Percentiles rank a stretch among this genome's conserved stretches.
Conservation (phyloP, 2,113 vertebrate species). For the Colinus virginianus region DNA sequence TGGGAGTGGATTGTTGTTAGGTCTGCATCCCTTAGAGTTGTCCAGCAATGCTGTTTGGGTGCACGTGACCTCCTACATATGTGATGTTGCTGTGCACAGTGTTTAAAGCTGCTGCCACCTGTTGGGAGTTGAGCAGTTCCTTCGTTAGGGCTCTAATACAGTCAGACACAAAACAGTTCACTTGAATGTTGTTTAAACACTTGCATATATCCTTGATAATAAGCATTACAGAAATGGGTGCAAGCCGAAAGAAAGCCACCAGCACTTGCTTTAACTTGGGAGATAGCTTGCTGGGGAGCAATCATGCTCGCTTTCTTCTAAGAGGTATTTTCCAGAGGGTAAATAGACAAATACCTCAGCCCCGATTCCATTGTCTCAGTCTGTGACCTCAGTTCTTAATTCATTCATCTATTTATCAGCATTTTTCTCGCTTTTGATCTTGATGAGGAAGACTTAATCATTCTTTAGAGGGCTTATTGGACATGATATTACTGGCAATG, state of each 20-base stretch:
- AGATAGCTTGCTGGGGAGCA: neutral
- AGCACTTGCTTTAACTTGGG: neutral
- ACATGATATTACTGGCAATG: neutral
- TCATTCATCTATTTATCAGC: neutral
- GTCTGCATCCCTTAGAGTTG: neutral
- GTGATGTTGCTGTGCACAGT: neutral
- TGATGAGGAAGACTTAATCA: neutral
- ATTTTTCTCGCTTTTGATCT: neutral
- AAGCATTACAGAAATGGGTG: neutral
- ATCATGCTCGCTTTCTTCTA: neutral
- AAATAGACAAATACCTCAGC: neutral
- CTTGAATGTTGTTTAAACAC: neutral
- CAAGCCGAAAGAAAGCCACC: neutral
- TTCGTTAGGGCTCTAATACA: neutral
- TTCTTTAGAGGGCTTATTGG: neutral
- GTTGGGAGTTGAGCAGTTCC: neutral
- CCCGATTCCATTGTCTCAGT: neutral
- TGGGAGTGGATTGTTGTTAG: neutral
- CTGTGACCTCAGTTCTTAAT: neutral
- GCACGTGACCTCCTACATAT: neutral
- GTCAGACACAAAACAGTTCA: neutral
- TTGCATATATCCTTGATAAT: neutral
- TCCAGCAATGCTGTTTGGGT: neutral
- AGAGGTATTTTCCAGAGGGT: neutral
- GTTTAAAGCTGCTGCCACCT: neutral